phyloP scores from a whole-genome alignment of 2,888 invertebrate genomes.

The Phanerotoma sp. region DNA sequence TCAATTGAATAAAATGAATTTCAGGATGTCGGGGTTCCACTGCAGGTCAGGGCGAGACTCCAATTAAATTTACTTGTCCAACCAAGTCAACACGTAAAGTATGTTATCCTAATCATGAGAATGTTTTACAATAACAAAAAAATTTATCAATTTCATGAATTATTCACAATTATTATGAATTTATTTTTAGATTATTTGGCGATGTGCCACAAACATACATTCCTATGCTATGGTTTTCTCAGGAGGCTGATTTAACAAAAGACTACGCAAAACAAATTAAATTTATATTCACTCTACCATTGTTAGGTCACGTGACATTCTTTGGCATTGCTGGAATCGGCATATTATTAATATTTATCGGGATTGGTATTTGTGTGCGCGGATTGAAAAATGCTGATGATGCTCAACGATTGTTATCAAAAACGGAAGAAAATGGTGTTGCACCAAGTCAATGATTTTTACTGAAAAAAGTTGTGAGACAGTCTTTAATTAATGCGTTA shows the following conservation, averaged over 20 bases:
- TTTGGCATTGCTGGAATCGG: slow-evolving; percentile 61
- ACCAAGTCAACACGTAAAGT: slow-evolving; percentile 56
- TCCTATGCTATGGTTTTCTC: slow-evolving; percentile 78
- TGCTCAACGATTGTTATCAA: slow-evolving; percentile 49
- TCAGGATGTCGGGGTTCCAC: slow-evolving; percentile 66
- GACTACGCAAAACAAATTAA: slow-evolving; percentile 63
- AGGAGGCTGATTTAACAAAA: slow-evolving; percentile 64
- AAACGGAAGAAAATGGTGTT: slow-evolving; percentile 31
- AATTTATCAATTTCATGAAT: neutral
- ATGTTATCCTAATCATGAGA: neutral
- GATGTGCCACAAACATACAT: slow-evolving; percentile 62
- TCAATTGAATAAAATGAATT: too few relatives aligned
- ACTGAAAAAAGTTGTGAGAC: neutral
- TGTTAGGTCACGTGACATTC: slow-evolving; percentile 61
- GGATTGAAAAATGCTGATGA: slow-evolving; percentile 50
- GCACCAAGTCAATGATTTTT: slow-evolving; percentile 29
- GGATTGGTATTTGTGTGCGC: slow-evolving; percentile 48
- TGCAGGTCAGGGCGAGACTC: slow-evolving; percentile 70
- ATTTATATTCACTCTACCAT: slow-evolving; percentile 60
- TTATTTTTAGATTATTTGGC: slow-evolving; percentile 60
- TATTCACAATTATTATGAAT: neutral
- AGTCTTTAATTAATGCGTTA: too few relatives aligned
- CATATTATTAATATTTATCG: slow-evolving; percentile 51
- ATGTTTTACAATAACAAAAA: neutral
- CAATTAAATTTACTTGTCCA: slow-evolving; percentile 73